Percentiles rank a stretch among this genome's conserved stretches.
These are phyloP conservation scores for Lycophotia porphyrea DNA, from an alignment of 2,888 invertebrate genomes.

Conservation along the genomic window DNA sequence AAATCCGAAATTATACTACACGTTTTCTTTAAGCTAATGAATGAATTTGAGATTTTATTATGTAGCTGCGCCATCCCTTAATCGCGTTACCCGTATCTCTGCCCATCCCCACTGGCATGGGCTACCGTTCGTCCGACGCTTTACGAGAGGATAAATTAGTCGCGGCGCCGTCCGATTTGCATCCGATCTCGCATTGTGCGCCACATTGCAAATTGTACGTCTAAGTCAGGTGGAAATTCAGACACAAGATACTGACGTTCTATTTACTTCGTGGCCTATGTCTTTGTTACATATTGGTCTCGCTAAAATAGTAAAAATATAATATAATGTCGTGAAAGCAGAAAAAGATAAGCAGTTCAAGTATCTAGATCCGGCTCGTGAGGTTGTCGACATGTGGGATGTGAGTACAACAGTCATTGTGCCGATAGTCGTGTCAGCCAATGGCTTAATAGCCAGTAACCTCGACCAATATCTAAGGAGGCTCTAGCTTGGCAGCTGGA, in stretches of 20 bases:
- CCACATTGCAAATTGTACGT: slow-evolving; percentile 23
- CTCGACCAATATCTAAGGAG: too few species aligned
- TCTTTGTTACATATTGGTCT: background rate
- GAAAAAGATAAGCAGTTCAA: too few species aligned
- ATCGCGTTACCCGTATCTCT: background rate
- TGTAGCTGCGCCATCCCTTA: background rate
- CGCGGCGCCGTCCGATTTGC: slow-evolving; percentile 58
- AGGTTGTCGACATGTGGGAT: too few species aligned
- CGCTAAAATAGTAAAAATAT: too few species aligned
- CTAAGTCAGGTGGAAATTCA: slow-evolving; percentile 38
- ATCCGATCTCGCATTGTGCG: slow-evolving; percentile 49
- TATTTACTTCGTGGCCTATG: background rate
- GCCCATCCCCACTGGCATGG: slow-evolving; percentile 16
- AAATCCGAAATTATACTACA: background rate
- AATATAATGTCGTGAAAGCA: too few species aligned
- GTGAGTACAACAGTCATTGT: too few species aligned
- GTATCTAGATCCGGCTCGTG: too few species aligned
- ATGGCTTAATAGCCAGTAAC: too few species aligned
- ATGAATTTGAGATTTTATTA: background rate
- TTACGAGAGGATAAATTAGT: slow-evolving; percentile 62
- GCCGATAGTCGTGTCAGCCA: too few species aligned
- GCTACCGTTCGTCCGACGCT: slow-evolving; percentile 34
- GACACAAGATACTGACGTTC: background rate
- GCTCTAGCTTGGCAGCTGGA: too few species aligned
- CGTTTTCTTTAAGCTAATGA: background rate